These are phyloP conservation scores for Bombus affinis DNA, from an alignment of 1,140 invertebrate genomes.

Conservation along the genomic window DNA sequence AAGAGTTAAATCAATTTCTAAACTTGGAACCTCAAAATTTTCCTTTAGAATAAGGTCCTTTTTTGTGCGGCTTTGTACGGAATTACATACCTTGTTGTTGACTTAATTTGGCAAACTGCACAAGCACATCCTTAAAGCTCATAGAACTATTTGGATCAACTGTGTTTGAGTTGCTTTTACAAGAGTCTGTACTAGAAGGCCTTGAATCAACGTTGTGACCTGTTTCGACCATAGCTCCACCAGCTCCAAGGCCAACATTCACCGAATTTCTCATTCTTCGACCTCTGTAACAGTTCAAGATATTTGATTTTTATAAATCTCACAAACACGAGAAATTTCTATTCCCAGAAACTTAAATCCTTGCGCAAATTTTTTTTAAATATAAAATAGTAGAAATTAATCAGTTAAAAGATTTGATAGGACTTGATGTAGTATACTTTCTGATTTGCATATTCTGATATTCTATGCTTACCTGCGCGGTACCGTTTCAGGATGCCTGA, in stretches of 20 bases:
- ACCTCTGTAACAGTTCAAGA: constrained; percentile 68
- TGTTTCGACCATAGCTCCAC: constrained; percentile 80
- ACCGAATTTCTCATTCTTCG: constrained; percentile 81
- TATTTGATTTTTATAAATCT: no score
- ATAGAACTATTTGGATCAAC: constrained; percentile 76
- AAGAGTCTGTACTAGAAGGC: constrained; percentile 83
- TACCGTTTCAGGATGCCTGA: constrained; percentile 87
- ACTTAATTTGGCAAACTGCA: constrained; percentile 88
- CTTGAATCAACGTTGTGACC: constrained; percentile 77
- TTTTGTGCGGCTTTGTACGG: no score
- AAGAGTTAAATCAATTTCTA: background rate
- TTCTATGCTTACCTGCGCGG: constrained; percentile 82
- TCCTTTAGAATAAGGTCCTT: no score
- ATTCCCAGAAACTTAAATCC: background rate
- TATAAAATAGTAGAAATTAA: no score
- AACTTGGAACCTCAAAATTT: no score
- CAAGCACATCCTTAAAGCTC: constrained; percentile 90
- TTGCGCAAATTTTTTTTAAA: no score
- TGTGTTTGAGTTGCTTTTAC: constrained; percentile 79
- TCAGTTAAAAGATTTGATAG: no score
- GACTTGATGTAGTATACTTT: no score
- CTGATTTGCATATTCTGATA: no score
- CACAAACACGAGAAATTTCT: constrained; percentile 11
- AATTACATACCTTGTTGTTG: constrained; percentile 80
- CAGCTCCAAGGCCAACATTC: constrained; percentile 76